phyloP scores from a whole-genome alignment of 2,113 vertebrate genomes.

The Ammodytes marinus region DNA sequence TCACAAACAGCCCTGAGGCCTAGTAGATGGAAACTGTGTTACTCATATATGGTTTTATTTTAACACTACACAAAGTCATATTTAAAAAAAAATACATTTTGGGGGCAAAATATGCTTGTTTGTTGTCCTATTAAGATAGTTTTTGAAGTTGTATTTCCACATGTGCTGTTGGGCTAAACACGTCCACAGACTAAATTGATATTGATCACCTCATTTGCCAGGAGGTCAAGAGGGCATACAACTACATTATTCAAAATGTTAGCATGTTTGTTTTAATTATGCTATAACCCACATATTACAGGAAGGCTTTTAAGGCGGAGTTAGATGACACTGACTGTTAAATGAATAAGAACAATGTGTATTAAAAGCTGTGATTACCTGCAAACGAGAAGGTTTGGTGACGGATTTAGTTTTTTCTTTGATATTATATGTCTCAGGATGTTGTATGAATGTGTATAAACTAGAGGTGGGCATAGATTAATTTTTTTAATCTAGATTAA shows the following conservation, averaged over 20 bases:
- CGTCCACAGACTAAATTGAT: neutral
- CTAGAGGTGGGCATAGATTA: too few relatives aligned
- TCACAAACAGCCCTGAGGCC: neutral
- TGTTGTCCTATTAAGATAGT: neutral
- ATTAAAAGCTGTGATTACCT: neutral
- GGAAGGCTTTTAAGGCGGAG: neutral
- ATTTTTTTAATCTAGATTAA: too few relatives aligned
- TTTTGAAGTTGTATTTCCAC: neutral
- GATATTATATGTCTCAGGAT: neutral
- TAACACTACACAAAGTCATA: conserved; percentile 1
- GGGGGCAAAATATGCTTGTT: neutral
- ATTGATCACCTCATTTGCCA: conserved; percentile 24
- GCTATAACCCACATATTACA: neutral
- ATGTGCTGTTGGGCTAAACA: neutral
- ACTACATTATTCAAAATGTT: neutral
- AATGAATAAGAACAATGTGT: neutral
- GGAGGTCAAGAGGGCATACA: conserved; percentile 11
- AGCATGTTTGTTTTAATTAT: conserved; percentile 3
- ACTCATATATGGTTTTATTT: conserved; percentile 23
- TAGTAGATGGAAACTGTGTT: neutral
- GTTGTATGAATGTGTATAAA: too few relatives aligned
- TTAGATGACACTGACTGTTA: neutral
- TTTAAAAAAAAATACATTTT: neutral
- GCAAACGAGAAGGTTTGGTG: neutral
- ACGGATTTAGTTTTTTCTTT: neutral